Conservation (phyloP, 2,888 invertebrate genomes). For the Pherbina coryleti region DNA sequence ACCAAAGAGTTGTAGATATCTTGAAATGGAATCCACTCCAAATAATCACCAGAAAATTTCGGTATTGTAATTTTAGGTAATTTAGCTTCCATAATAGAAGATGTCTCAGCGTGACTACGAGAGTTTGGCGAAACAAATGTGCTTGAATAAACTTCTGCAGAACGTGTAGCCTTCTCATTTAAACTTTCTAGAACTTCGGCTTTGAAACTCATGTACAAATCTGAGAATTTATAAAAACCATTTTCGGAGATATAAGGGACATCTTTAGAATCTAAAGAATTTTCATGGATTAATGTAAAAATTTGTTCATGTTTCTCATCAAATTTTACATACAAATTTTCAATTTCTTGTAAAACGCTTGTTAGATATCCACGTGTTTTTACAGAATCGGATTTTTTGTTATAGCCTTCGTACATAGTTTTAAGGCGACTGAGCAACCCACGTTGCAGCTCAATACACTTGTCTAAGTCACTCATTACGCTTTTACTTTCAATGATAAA, state of each 20-base stretch:
- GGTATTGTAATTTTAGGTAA: slow-evolving; percentile 29
- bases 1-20: slow-evolving; percentile 14
- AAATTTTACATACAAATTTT: too few relatives aligned
- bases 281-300: not conserved
- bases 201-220: not conserved
- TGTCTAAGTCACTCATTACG: too few relatives aligned
- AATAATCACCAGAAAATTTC: slow-evolving; percentile 29
- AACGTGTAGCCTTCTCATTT: not conserved
- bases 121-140: not conserved
- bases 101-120: not conserved
- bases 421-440: not conserved
- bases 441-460: not conserved
- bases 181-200: not conserved
- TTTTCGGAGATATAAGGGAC: not conserved
- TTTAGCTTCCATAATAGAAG: not conserved
- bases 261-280: not conserved
- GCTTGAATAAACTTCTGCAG: not conserved
- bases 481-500: too few relatives aligned
- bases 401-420: not conserved
- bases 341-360: not conserved
- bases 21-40: slow-evolving; percentile 19
- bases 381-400: not conserved
- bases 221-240: not conserved
- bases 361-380: slow-evolving; percentile 5
- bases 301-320: not conserved